Evolutionary conservation across 1,140 invertebrate genomes (phyloP).

Genomic region (Procambarus virginalis): DNA sequence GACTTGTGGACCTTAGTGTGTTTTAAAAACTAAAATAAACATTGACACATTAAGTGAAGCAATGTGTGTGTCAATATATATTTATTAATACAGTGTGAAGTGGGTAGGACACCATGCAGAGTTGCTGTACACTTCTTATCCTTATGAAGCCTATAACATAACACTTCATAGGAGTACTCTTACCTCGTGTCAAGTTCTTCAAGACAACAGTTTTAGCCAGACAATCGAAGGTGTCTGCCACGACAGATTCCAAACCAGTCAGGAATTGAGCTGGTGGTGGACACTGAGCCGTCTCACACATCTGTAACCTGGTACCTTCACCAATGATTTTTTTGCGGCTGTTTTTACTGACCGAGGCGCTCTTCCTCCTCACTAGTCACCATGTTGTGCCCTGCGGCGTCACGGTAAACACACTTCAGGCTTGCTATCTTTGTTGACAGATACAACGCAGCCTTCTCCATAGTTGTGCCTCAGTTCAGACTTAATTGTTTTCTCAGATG

Average conservation of each 20-base stretch:
- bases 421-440: slow-evolving; percentile 35
- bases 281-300: slow-evolving; percentile 24
- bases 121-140: too few species aligned
- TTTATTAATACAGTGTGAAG: too few species aligned
- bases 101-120: too few species aligned
- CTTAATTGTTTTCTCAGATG: slow-evolving; percentile 40
- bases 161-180: neutral
- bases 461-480: slow-evolving; percentile 42
- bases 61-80: too few species aligned
- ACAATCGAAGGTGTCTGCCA: slow-evolving; percentile 9
- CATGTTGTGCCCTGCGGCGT: slow-evolving; percentile 43
- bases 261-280: slow-evolving; percentile 19
- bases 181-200: neutral
- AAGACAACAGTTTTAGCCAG: slow-evolving; percentile 24
- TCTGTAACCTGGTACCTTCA: slow-evolving; percentile 22
- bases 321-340: slow-evolving; percentile 13
- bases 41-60: too few species aligned
- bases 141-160: too few species aligned
- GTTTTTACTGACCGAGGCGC: slow-evolving; percentile 40
- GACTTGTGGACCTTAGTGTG: too few species aligned
- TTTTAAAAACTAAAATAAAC: too few species aligned
- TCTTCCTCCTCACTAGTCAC: slow-evolving; percentile 33
- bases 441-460: slow-evolving; percentile 21
- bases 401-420: neutral
- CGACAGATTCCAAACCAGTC: slow-evolving; percentile 25